Conservation (phyloP, 2,113 vertebrate species). For the Nannobrachium achirus region DNA sequence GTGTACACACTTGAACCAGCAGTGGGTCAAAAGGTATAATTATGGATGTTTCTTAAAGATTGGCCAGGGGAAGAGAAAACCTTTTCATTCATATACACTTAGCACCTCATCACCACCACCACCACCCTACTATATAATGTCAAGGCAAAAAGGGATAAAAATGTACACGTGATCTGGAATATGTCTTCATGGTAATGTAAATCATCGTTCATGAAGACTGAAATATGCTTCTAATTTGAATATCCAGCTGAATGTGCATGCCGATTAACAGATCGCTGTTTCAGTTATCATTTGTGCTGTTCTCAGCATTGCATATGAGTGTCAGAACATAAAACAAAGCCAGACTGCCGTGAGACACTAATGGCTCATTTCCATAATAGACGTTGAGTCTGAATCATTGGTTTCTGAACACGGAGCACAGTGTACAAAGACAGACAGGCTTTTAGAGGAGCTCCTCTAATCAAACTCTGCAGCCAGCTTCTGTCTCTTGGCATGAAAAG, state of each 20-base stretch:
- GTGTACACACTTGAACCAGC: constrained; percentile 4
- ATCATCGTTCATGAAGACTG: too few relatives aligned
- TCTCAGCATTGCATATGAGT: background rate
- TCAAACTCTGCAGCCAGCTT: too few relatives aligned
- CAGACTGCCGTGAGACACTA: background rate
- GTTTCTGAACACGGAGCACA: background rate
- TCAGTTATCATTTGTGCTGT: background rate
- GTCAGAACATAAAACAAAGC: background rate
- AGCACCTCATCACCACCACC: background rate
- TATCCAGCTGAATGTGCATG: background rate
- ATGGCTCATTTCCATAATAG: constrained; percentile 9
- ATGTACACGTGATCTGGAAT: too few relatives aligned
- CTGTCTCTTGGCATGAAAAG: background rate
- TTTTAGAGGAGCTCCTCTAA: too few relatives aligned
- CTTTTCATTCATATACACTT: constrained; percentile 39
- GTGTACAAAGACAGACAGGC: background rate
- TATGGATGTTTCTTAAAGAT: constrained; percentile 29
- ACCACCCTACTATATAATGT: too few relatives aligned
- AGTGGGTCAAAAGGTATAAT: constrained; percentile 9
- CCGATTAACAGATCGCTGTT: background rate
- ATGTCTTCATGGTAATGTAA: too few relatives aligned
- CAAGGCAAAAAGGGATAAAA: too few relatives aligned
- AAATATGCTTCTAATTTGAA: background rate
- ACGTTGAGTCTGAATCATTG: background rate
- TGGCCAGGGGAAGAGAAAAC: constrained; percentile 36